A percentile compares a stretch with the other conserved stretches of the same genome.
phyloP scores from a whole-genome alignment of 2,888 invertebrate species.

The Synanthedon andrenaeformis region DNA sequence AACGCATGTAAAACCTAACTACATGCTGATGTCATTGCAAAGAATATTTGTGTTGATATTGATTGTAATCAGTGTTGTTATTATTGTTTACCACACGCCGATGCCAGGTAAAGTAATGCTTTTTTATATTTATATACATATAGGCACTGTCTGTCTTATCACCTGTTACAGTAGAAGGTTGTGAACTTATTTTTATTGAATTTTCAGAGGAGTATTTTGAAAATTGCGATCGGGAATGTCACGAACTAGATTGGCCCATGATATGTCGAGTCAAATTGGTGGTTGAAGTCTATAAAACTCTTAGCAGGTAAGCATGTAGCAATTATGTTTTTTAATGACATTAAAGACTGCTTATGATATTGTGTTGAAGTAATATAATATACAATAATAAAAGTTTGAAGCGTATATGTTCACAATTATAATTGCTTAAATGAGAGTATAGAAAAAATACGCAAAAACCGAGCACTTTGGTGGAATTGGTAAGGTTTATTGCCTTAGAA shows the following conservation, averaged over 20 bases:
- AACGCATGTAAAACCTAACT: conserved; percentile 50
- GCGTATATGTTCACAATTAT: not conserved
- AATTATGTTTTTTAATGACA: not conserved
- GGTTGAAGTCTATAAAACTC: conserved; percentile 78
- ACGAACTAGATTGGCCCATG: conserved; percentile 82
- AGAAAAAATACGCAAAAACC: too few relatives aligned
- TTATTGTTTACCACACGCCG: conserved; percentile 79
- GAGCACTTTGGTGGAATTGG: too few relatives aligned
- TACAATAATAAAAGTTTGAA: not conserved
- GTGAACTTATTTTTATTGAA: too few relatives aligned
- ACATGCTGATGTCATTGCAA: conserved; percentile 72
- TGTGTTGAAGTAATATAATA: not conserved
- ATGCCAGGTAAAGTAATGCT: conserved; percentile 70
- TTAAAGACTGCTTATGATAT: too few relatives aligned
- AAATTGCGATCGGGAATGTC: conserved; percentile 82
- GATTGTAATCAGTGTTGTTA: conserved; percentile 74
- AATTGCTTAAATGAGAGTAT: too few relatives aligned
- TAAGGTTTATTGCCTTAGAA: too few relatives aligned
- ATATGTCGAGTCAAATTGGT: conserved; percentile 81
- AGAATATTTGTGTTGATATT: conserved; percentile 75
- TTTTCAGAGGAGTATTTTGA: conserved; percentile 79
- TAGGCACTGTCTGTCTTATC: not conserved
- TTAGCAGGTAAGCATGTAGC: conserved; percentile 71
- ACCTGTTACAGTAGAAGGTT: too few relatives aligned
- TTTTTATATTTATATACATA: not conserved